phyloP scores from a whole-genome alignment of 2,797 vertebrate genomes.

The Acrossocheilus wenchowensis region DNA sequence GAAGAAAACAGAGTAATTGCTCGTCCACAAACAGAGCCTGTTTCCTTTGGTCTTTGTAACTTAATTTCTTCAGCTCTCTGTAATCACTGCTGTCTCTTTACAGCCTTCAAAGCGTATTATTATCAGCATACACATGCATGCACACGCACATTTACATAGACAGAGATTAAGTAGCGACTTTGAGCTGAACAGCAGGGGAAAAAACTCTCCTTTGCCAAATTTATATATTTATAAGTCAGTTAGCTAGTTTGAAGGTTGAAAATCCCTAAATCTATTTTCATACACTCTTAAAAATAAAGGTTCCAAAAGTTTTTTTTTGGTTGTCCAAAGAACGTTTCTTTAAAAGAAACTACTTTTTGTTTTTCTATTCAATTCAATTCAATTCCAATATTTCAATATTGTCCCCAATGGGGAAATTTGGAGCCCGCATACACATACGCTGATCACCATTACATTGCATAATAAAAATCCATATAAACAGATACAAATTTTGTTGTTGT shows the following conservation, averaged over 20 bases:
- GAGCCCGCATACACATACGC: too few relatives aligned
- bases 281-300: background rate
- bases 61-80: conserved; percentile 25
- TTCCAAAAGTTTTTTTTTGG: too few relatives aligned
- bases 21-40: background rate
- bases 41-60: conserved; percentile 17
- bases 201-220: conserved; percentile 16
- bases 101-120: conserved; percentile 33
- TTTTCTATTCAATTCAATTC: too few relatives aligned
- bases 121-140: background rate
- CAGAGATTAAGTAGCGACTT: conserved; percentile 31
- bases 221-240: background rate
- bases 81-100: conserved; percentile 34
- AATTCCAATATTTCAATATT: too few relatives aligned
- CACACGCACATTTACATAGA: conserved; percentile 4
- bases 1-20: background rate
- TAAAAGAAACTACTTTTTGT: too few relatives aligned
- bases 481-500: too few relatives aligned
- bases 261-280: background rate
- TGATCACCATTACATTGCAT: too few relatives aligned
- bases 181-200: background rate
- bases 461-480: too few relatives aligned
- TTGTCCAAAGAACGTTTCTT: too few relatives aligned
- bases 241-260: background rate
- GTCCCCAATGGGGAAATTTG: too few relatives aligned